A percentile compares a stretch with the other conserved stretches of the same genome.
Evolutionary conservation across 92 coral and sea anemone genomes (phyloP).

Genomic region (Palythoa caribaeorum): DNA sequence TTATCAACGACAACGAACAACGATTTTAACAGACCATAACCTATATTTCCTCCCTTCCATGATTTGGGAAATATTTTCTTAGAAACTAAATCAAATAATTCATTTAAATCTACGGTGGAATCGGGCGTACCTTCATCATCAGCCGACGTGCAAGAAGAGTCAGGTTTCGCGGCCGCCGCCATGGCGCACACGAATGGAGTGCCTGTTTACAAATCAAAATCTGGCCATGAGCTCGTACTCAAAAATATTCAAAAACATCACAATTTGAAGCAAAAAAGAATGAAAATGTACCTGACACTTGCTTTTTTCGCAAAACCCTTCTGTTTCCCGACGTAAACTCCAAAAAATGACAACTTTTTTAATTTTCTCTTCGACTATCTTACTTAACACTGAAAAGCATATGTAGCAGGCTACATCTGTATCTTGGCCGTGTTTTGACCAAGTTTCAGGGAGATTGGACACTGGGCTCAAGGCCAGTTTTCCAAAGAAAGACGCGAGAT

Average conservation of each 20-base stretch:
- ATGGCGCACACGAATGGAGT: neutral
- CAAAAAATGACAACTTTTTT: neutral
- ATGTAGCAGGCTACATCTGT: neutral
- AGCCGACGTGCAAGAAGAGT: slow-evolving; percentile 12
- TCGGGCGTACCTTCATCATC: slow-evolving; percentile 7
- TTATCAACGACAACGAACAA: slow-evolving; percentile 20
- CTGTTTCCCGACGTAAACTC: slow-evolving; percentile 12
- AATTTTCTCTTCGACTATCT: neutral
- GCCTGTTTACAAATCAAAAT: slow-evolving; percentile 32
- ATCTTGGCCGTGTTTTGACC: neutral
- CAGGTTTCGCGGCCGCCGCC: neutral
- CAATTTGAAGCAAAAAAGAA: neutral
- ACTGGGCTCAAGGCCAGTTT: slow-evolving; percentile 21
- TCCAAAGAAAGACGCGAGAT: slow-evolving; percentile 8
- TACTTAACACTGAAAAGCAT: slow-evolving; percentile 8
- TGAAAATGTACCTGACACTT: slow-evolving; percentile 22
- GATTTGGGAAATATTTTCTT: slow-evolving; percentile 12
- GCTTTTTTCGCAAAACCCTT: neutral
- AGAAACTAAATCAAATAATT: neutral
- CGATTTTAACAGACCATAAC: slow-evolving; percentile 17
- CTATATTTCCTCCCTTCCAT: slow-evolving; percentile 19
- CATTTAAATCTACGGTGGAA: neutral
- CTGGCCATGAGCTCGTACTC: slow-evolving; percentile 20
- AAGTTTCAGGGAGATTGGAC: slow-evolving; percentile 17
- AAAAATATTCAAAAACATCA: slow-evolving; percentile 14